phyloP scores from a whole-genome alignment of 2,797 vertebrate species.

The Platyrinchus mystaceus region DNA sequence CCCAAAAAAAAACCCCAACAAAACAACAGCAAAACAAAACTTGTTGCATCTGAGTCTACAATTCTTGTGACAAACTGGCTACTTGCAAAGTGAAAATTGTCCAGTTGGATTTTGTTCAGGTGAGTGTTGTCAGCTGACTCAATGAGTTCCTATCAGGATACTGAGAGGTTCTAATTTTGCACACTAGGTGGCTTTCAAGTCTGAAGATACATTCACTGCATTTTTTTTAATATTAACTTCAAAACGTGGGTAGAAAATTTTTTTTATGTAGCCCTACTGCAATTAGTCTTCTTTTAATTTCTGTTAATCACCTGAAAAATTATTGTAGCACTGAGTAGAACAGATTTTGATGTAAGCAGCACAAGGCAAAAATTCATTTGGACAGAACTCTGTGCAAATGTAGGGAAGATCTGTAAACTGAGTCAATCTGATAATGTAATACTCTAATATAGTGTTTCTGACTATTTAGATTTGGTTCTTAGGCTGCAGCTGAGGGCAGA shows the following conservation, averaged over 20 bases:
- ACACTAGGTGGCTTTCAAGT: background rate
- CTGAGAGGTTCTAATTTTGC: background rate
- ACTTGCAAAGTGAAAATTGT: background rate
- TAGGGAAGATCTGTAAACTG: background rate
- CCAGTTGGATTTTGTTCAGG: background rate
- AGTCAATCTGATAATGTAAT: background rate
- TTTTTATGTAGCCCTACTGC: background rate
- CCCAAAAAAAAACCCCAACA: background rate
- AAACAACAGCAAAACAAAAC: no score
- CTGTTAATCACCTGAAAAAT: background rate
- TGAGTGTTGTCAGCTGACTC: background rate
- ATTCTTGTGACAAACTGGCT: background rate
- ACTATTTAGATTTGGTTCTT: background rate
- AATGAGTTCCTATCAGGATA: background rate
- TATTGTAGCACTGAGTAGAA: background rate
- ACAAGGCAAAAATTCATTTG: background rate
- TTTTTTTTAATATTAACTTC: background rate
- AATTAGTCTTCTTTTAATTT: background rate
- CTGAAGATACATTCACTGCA: fast-evolving
- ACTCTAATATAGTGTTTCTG: background rate
- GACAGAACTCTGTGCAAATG: background rate
- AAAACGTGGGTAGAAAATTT: background rate
- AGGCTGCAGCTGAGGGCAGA: background rate
- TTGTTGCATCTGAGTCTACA: background rate
- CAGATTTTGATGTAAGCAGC: background rate